Evolutionary conservation across 1,140 invertebrate species (phyloP).

Genomic region (Ridgeia piscesae): DNA sequence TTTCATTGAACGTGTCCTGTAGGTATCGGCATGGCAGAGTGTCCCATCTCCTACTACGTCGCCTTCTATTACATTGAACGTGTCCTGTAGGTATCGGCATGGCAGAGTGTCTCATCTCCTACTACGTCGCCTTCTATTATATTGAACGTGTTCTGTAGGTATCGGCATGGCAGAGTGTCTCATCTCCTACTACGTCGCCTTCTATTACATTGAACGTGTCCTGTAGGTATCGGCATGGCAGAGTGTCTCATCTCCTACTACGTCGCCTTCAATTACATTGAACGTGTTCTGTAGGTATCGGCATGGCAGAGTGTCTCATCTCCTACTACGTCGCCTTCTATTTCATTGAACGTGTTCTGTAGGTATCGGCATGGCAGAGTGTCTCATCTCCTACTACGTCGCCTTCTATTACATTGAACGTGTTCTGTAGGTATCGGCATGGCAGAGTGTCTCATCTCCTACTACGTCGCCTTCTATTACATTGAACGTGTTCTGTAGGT

Average conservation of each 20-base stretch:
- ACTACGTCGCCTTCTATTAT: slow-evolving; percentile 99
- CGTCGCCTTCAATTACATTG: slow-evolving; percentile 99
- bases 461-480: slow-evolving; percentile 99
- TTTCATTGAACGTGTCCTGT: too few relatives aligned
- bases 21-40: slow-evolving; percentile 54
- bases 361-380: slow-evolving; percentile 54
- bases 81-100: slow-evolving; percentile 52
- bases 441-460: slow-evolving; percentile 76
- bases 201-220: too few relatives aligned
- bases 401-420: slow-evolving; percentile 99
- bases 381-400: slow-evolving; percentile 93
- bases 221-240: slow-evolving; percentile 51
- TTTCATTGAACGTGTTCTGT: too few relatives aligned
- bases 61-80: slow-evolving; percentile 99
- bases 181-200: slow-evolving; percentile 97
- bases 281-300: slow-evolving; percentile 52
- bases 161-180: slow-evolving; percentile 61
- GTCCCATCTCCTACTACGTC: slow-evolving; percentile 93
- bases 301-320: slow-evolving; percentile 67
- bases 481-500: too few relatives aligned
- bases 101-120: slow-evolving; percentile 76
- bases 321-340: slow-evolving; percentile 99
- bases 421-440: slow-evolving; percentile 52
- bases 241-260: slow-evolving; percentile 87
- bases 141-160: too few relatives aligned